phyloP scores from a whole-genome alignment of 1,140 invertebrate genomes.

The Cepaea nemoralis region DNA sequence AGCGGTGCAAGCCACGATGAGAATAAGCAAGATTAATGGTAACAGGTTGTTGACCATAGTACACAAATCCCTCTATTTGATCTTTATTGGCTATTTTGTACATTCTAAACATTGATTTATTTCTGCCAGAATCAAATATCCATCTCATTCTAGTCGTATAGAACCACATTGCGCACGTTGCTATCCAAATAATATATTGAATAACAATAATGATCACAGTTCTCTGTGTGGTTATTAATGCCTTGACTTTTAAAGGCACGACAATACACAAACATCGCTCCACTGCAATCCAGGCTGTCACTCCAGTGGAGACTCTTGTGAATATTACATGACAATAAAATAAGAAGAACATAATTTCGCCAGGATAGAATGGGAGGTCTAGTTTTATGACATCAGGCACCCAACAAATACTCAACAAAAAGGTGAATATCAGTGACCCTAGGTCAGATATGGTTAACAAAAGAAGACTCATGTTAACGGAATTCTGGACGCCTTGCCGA shows the following conservation, averaged over 20 bases:
- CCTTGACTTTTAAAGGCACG: not conserved
- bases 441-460: too few species aligned
- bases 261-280: slow-evolving; percentile 10
- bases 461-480: too few species aligned
- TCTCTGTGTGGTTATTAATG: not conserved
- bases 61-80: not conserved
- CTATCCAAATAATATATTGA: not conserved
- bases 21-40: not conserved
- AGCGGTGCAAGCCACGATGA: not conserved
- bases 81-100: not conserved
- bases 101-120: not conserved
- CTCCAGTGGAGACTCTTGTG: not conserved
- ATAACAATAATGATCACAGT: not conserved
- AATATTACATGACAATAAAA: not conserved
- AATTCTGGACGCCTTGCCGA: too few species aligned
- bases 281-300: not conserved
- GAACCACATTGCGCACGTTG: not conserved
- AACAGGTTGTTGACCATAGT: not conserved
- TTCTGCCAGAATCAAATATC: slow-evolving; percentile 10
- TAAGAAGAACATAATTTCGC: too few species aligned
- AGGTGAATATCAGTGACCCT: too few species aligned
- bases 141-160: not conserved
- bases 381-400: too few species aligned
- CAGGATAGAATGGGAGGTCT: too few species aligned
- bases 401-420: too few species aligned